Evolutionary conservation across 2,888 invertebrate genomes (phyloP), one percentile per base, ranked within the genome.

Genomic region (Philonicus albiceps): DNA sequence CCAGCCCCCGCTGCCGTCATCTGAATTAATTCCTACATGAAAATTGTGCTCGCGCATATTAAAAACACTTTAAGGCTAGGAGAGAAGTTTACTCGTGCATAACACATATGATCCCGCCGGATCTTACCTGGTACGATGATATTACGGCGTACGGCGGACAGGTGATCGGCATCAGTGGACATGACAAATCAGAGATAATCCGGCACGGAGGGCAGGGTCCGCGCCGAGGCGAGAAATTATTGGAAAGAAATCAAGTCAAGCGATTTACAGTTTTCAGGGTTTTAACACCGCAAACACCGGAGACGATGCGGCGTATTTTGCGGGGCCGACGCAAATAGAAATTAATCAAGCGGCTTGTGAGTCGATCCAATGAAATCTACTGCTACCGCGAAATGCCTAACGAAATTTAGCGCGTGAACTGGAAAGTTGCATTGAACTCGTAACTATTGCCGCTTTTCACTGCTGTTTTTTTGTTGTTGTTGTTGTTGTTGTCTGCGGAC

Each of bases 11-110:
- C 74, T 74, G 74, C 34, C 34, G 40, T 2, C 40, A 13, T 13
- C 37, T 34, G 40, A 86, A 86, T 86, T 80, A 27, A 80, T 86
- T 76, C 86, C 86, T 86, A 86, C 86, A 86, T 86, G 80, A 86
- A 86, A 86, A n/a, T n/a, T 78, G 73, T 86, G 86, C 73, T 43
- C 80, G 43, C 40, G 72, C 64, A 85, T 86, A 78, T 78, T 55
- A 37, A 86, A n/a, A 75, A 86, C 64, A 80, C 80, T 86, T n/a
- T 78, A 37, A 16, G 37, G 22, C 37, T 40, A 16, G 74, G 53
- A 13, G 53, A 13, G 34, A 85, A 76, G 86, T 34, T 37, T 76
- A 84, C 75, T 86, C 86, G 84, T 84, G 86, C 86, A 86, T 86
- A 53, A 86, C 84, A 86, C 84, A 86, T 86, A 84, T 86, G 86